Evolutionary conservation across 2,888 invertebrate genomes (phyloP).

Genomic region (Diloba caeruleocephala): DNA sequence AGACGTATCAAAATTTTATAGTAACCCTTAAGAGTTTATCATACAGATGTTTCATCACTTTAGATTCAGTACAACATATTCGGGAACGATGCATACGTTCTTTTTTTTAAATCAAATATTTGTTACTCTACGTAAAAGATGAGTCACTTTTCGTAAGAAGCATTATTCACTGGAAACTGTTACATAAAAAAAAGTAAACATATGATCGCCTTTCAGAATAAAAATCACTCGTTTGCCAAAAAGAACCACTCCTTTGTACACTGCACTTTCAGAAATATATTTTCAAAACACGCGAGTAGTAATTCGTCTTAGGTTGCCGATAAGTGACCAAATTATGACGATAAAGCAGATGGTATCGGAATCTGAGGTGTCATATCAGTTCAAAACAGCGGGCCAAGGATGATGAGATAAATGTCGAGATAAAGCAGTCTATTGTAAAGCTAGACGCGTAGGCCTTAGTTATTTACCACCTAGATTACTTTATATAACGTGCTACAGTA

Average conservation of each 20-base stretch:
- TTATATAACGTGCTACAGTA: too few relatives aligned
- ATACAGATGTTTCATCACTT: conserved; percentile 25
- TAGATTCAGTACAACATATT: conserved; percentile 19
- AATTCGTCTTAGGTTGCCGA: conserved; percentile 18
- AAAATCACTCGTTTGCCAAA: too few relatives aligned
- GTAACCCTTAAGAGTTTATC: conserved; percentile 36
- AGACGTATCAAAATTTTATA: conserved; percentile 23
- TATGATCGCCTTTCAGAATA: too few relatives aligned
- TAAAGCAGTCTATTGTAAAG: conserved; percentile 29
- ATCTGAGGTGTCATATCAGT: conserved; percentile 38
- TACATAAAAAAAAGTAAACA: too few relatives aligned
- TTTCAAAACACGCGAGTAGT: too few relatives aligned
- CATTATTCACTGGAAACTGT: not conserved
- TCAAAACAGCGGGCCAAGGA: conserved; percentile 43
- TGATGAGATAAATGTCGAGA: conserved; percentile 49
- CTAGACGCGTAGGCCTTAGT: conserved; percentile 16
- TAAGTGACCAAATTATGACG: conserved; percentile 39
- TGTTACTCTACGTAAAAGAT: conserved; percentile 1
- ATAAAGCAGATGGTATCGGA: conserved; percentile 46
- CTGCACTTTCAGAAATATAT: too few relatives aligned
- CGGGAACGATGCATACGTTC: not conserved
- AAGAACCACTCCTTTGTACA: too few relatives aligned
- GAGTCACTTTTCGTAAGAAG: not conserved
- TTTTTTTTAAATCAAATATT: conserved; percentile 3
- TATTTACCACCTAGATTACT: conserved; percentile 4